A percentile compares a stretch with the other conserved stretches of the same genome.
Conservation (phyloP, 2,797 vertebrate genomes). For the Sebastes cheni region DNA sequence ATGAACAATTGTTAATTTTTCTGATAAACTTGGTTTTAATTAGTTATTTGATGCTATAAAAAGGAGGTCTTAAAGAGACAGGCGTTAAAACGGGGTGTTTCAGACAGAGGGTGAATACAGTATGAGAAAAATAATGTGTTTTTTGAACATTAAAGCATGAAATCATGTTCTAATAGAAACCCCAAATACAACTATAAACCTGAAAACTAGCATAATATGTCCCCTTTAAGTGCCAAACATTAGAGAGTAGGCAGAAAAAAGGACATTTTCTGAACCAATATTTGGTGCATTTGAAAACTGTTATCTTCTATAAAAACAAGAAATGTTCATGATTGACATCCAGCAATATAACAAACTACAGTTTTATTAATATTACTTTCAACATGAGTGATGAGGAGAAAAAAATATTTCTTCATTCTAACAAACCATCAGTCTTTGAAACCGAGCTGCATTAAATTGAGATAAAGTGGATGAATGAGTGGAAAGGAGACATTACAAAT, state of each 20-base stretch:
- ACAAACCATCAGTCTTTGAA: neutral
- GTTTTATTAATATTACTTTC: neutral
- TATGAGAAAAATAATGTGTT: no score
- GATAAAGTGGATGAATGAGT: neutral
- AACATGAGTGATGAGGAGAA: neutral
- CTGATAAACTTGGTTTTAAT: no score
- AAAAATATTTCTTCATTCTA: neutral
- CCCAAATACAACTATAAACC: no score
- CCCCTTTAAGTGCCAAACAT: neutral
- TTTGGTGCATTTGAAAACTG: neutral
- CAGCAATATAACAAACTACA: neutral
- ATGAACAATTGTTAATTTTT: no score
- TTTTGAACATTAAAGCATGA: neutral
- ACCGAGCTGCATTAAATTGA: neutral
- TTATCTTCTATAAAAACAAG: neutral
- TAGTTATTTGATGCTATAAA: no score
- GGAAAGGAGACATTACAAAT: neutral
- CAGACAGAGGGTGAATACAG: no score
- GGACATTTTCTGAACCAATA: no score
- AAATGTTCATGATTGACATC: neutral
- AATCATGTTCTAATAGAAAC: no score
- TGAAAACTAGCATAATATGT: no score
- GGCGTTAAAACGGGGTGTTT: no score
- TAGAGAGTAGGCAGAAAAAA: neutral
- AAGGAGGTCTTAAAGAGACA: no score